Base-by-base conservation (phyloP, 1,140 invertebrate genomes). In the Drosophila malerkotliana region DNA sequence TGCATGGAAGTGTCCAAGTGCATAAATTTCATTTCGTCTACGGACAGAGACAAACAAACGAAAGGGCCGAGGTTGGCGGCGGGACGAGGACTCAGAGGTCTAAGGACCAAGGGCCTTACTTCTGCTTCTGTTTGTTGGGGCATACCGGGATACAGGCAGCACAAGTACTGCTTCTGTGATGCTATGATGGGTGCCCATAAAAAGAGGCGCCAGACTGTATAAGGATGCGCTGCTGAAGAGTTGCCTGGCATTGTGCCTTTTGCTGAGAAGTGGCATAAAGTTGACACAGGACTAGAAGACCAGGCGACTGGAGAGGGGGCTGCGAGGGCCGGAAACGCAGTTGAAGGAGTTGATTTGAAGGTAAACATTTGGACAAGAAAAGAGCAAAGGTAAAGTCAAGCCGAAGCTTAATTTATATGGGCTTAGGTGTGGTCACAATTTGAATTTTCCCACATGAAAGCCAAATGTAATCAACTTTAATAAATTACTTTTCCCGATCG, bases 11-110 rank as follows among this genome's bases (percentile, higher is more conserved):
- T 83, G 84, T 89, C 84, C 85, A 80, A 90, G 81, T 90, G 85
- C 80, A 90, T 89, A 89, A 89, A 89, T 89, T 89, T 90, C 75
- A 89, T 90, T 89, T 85, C 73, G 64, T 87, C 71, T 78, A 60
- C 60, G 56, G 63, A 39, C 60, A 58, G 60, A 41, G 56, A 61
- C 62, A 63, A 51, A 73, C 49, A 61, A 62, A 72, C 47, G 59
- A 32, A n/a, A n/a, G 10, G 10, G 34, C 34, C 1, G 26, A 28
- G 26, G 26, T 28, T 28, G 26, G 26, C 26, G 4, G 26, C 10
- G 0, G 24, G 32, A 4, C 14, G 15, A 2, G 8, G 18, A 4
- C 18, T 44, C 39, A 34, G 64, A 63, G 52, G 66, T 77, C 79
- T 67, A 49, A 44, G 73, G 72, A 55, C 67, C 63, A 66, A 83